phyloP scores from a whole-genome alignment of 2,113 vertebrate genomes.

The Lepus timidus region DNA sequence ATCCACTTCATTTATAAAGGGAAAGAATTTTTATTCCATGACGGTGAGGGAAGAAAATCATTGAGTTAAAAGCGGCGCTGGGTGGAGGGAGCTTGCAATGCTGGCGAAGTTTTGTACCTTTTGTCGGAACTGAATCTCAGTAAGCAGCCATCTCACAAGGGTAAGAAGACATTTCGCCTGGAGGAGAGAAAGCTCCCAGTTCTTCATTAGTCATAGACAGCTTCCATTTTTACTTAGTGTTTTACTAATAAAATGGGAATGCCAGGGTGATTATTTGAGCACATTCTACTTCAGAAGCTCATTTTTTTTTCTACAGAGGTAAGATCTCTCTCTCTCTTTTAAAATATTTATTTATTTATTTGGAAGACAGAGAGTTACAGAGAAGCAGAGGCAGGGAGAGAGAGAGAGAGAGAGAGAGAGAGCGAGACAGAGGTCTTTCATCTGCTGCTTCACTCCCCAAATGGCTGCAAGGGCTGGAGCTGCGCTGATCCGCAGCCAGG shows the following conservation, averaged over 20 bases:
- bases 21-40: slow-evolving; percentile 41
- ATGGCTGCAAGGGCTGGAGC: too few species aligned
- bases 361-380: too few species aligned
- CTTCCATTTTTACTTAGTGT: background rate
- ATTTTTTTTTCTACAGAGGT: background rate
- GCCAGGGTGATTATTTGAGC: background rate
- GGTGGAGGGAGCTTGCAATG: background rate
- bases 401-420: too few species aligned
- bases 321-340: background rate
- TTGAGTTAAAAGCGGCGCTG: slow-evolving; percentile 11
- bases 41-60: background rate
- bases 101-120: background rate
- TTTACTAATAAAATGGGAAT: slow-evolving; percentile 52
- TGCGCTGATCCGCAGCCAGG: too few species aligned
- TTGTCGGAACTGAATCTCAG: slow-evolving; percentile 1
- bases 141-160: background rate
- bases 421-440: too few species aligned
- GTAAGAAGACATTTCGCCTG: background rate
- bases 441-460: too few species aligned
- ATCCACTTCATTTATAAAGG: slow-evolving; percentile 41
- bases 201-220: background rate
- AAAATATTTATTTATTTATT: background rate
- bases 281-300: background rate
- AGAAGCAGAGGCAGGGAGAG: too few species aligned
- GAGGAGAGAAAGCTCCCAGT: background rate